A percentile compares a stretch with the other conserved stretches of the same genome.
phyloP scores from a whole-genome alignment of 2,113 vertebrate genomes.

The Gasterosteus nipponicus region DNA sequence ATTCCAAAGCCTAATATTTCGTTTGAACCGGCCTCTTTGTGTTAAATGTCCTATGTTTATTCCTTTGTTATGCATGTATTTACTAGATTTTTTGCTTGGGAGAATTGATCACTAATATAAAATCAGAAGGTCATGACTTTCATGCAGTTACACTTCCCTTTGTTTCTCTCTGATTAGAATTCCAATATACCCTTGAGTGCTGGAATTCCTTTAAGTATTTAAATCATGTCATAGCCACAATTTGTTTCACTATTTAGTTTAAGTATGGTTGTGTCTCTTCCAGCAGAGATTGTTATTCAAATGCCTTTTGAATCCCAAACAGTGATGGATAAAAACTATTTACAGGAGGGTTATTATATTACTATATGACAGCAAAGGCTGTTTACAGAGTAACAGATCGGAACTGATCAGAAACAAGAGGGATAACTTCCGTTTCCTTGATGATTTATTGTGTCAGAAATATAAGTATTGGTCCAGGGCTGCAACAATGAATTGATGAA shows the following conservation, averaged over 20 bases:
- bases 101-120: slow-evolving; percentile 3
- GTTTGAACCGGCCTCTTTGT: neutral
- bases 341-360: neutral
- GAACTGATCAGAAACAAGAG: no score
- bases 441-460: no score
- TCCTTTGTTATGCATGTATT: neutral
- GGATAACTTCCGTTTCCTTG: no score
- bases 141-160: neutral
- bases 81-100: neutral
- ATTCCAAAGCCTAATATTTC: neutral
- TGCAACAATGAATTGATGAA: no score
- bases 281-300: neutral
- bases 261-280: neutral
- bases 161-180: neutral
- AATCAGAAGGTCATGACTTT: slow-evolving; percentile 5
- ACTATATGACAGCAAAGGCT: neutral
- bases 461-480: no score
- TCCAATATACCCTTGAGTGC: neutral
- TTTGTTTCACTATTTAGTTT: neutral
- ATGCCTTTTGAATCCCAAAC: neutral
- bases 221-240: neutral
- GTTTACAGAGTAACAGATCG: neutral
- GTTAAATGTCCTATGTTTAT: neutral
- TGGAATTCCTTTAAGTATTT: neutral
- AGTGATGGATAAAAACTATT: neutral